Percentiles rank a stretch among this genome's conserved stretches.
Conservation (phyloP, 2,797 vertebrate genomes). For the Ibycter americanus region DNA sequence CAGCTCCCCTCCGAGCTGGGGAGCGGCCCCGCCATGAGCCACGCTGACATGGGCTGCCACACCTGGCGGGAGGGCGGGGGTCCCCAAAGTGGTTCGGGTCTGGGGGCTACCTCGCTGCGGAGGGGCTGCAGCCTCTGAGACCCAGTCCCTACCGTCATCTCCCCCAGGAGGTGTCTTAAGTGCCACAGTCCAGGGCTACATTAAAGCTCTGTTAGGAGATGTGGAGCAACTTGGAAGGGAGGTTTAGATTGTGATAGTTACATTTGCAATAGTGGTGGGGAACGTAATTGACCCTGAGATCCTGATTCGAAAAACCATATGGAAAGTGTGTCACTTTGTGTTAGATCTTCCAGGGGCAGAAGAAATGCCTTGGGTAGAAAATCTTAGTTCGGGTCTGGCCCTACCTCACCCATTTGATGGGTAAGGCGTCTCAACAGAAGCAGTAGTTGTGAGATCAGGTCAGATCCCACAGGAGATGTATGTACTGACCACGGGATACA, state of each 20-base stretch:
- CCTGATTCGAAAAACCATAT: rapidly evolving
- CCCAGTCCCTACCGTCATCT: neutral
- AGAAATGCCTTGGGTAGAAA: neutral
- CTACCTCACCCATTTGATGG: rapidly evolving
- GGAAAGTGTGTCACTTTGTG: neutral
- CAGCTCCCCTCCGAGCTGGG: neutral
- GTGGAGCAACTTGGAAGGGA: neutral
- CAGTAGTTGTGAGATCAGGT: neutral
- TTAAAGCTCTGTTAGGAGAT: neutral
- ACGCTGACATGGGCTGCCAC: neutral
- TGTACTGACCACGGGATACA: neutral
- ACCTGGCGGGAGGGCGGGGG: neutral
- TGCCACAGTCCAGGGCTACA: neutral
- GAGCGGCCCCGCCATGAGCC: neutral
- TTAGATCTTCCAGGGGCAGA: neutral
- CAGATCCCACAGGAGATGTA: neutral
- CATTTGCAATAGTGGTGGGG: neutral
- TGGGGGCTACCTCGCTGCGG: neutral
- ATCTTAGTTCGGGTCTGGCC: neutral
- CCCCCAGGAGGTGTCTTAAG: neutral
- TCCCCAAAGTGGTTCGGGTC: neutral
- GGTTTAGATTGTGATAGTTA: rapidly evolving
- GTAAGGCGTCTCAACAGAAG: neutral
- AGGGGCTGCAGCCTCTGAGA: neutral
- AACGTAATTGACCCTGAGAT: neutral